phyloP scores from a whole-genome alignment of 1,140 invertebrate species.

The Pomacea maculata region DNA sequence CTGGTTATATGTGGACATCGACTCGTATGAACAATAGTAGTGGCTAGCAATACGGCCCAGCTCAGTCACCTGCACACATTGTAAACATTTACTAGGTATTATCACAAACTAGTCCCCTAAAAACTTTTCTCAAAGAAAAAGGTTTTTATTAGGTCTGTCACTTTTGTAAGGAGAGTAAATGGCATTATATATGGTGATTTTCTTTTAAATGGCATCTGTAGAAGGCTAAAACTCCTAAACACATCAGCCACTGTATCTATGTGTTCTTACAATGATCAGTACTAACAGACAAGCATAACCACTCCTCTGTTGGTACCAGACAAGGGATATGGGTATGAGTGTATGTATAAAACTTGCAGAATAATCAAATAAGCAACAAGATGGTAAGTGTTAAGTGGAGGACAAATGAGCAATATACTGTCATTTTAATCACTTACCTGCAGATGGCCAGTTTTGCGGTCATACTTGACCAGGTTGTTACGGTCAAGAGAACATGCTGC shows the following conservation, averaged over 20 bases:
- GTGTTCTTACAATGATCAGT: no score
- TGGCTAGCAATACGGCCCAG: constrained; percentile 97
- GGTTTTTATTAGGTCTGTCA: neutral
- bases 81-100: neutral
- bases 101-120: constrained; percentile 2
- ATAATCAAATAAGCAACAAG: no score
- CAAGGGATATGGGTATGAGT: no score
- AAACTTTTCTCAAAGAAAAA: neutral
- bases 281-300: no score
- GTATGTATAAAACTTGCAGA: no score
- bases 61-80: constrained; percentile 76
- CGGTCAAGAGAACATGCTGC: constrained; percentile 91
- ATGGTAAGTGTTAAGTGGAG: no score
- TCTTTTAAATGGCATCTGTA: no score
- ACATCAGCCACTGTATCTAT: no score
- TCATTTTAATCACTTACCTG: constrained; percentile 67
- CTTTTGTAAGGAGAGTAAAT: neutral
- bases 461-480: constrained; percentile 94
- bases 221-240: neutral
- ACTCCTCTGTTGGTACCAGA: no score
- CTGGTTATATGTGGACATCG: constrained; percentile 97
- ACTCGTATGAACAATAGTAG: constrained; percentile 97
- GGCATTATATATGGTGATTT: no score
- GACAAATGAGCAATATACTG: no score
- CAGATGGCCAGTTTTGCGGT: constrained; percentile 93